Evolutionary conservation across 2,113 vertebrate species (phyloP).

Genomic region (Helogale parvula): DNA sequence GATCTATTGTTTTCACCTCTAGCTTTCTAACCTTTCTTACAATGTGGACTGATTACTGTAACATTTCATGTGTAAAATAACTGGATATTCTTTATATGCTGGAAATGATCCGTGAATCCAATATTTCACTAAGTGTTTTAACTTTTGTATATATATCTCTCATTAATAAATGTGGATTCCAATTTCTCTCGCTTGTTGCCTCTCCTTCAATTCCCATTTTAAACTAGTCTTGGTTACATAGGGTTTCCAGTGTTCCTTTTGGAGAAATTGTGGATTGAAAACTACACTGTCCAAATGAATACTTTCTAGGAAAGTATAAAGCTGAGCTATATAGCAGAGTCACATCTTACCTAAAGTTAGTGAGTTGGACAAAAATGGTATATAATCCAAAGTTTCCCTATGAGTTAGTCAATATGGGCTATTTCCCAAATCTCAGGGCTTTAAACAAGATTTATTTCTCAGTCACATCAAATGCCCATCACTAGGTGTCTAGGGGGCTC

Average conservation of each 20-base stretch:
- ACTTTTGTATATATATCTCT: constrained; percentile 95
- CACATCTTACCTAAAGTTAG: not conserved
- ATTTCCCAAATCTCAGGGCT: not conserved
- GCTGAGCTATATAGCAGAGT: not conserved
- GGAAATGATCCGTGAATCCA: constrained; percentile 84
- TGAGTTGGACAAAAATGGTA: not conserved
- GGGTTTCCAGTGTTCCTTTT: not conserved
- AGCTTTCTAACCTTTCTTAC: constrained; percentile 87
- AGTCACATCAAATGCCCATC: not conserved
- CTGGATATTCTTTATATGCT: constrained; percentile 88
- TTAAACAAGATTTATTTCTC: not conserved
- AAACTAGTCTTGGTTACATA: not conserved
- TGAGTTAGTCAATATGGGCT: not conserved
- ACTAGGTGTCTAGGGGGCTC: not conserved
- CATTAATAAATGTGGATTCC: constrained; percentile 97
- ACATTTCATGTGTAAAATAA: constrained; percentile 88
- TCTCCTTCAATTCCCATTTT: constrained; percentile 9
- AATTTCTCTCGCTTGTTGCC: constrained; percentile 86
- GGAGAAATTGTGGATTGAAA: not conserved
- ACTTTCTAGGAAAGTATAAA: not conserved
- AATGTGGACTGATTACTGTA: constrained; percentile 89
- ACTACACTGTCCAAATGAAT: not conserved
- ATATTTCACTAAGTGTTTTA: constrained; percentile 96
- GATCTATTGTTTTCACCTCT: constrained; percentile 72
- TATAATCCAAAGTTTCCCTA: not conserved